These are phyloP conservation scores for Drepanosiphum platanoidis DNA, from an alignment of 2,888 invertebrate genomes.

Conservation along the genomic window DNA sequence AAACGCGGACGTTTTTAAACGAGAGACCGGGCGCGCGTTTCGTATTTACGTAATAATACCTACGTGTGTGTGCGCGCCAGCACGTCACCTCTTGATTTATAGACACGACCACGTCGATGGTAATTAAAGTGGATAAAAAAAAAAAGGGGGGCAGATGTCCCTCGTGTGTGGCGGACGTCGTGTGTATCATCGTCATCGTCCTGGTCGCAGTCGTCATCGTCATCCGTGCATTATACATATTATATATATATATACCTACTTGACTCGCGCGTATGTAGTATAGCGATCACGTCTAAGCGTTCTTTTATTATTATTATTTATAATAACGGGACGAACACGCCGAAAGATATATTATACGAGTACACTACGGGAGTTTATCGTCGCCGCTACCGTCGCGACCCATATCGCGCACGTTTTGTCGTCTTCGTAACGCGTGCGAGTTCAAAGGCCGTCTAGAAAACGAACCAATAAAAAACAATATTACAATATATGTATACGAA, in stretches of 20 bases:
- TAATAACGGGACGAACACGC: not conserved
- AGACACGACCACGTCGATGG: constrained; percentile 59
- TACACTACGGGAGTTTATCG: too few relatives aligned
- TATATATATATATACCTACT: too few relatives aligned
- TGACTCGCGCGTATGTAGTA: not conserved
- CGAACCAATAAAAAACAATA: too few relatives aligned
- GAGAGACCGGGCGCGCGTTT: not conserved
- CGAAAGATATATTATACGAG: not conserved
- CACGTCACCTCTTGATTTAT: constrained; percentile 61
- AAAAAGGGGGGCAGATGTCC: constrained; percentile 60
- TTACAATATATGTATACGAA: too few relatives aligned
- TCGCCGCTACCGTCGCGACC: too few relatives aligned
- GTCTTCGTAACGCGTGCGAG: not conserved
- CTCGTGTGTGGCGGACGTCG: constrained; percentile 48
- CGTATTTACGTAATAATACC: not conserved
- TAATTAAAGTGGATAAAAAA: constrained; percentile 62
- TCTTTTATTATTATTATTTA: not conserved
- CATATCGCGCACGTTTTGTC: too few relatives aligned
- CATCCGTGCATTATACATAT: not conserved
- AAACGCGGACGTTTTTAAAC: not conserved
- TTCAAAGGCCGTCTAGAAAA: not conserved
- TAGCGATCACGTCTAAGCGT: not conserved
- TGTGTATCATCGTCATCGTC: constrained; percentile 35
- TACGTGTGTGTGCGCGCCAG: not conserved
- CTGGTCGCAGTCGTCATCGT: constrained; percentile 20